phyloP scores from a whole-genome alignment of 2,888 invertebrate species.

The Clostera curtula region DNA sequence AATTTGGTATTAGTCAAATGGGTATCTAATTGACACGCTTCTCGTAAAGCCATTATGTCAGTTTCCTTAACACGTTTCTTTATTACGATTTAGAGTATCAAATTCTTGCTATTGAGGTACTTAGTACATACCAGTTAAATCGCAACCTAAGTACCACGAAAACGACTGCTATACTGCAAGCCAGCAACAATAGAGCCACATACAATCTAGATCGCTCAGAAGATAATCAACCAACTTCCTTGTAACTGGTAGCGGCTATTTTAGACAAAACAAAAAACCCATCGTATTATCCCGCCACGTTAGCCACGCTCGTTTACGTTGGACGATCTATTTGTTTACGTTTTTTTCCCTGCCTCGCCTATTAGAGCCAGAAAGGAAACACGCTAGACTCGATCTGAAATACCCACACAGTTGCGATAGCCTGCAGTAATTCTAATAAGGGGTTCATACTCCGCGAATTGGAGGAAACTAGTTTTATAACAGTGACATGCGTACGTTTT shows the following conservation, averaged over 20 bases:
- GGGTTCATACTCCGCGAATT: too few relatives aligned
- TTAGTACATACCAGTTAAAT: too few relatives aligned
- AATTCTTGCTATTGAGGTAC: too few relatives aligned
- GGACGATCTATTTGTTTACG: constrained; percentile 41
- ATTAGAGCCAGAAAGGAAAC: constrained; percentile 17
- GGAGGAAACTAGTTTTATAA: too few relatives aligned
- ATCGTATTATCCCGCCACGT: constrained; percentile 42
- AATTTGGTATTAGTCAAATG: too few relatives aligned
- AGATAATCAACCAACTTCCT: constrained; percentile 25
- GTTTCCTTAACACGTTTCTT: too few relatives aligned
- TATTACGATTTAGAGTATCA: too few relatives aligned
- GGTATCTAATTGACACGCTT: too few relatives aligned
- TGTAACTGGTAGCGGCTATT: constrained; percentile 19
- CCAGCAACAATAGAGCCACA: constrained; percentile 6
- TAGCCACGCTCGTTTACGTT: constrained; percentile 39
- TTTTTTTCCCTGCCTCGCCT: constrained; percentile 31
- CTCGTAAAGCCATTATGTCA: too few relatives aligned
- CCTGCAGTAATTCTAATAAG: neutral
- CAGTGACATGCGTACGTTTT: too few relatives aligned
- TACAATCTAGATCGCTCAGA: constrained; percentile 7
- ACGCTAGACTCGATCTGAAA: constrained; percentile 11
- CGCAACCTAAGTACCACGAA: neutral
- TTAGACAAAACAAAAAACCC: constrained; percentile 42
- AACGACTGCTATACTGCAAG: neutral
- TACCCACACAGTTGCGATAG: constrained; percentile 8